Evolutionary conservation across 2,113 vertebrate species (phyloP).

Genomic region (Cynocephalus volans): DNA sequence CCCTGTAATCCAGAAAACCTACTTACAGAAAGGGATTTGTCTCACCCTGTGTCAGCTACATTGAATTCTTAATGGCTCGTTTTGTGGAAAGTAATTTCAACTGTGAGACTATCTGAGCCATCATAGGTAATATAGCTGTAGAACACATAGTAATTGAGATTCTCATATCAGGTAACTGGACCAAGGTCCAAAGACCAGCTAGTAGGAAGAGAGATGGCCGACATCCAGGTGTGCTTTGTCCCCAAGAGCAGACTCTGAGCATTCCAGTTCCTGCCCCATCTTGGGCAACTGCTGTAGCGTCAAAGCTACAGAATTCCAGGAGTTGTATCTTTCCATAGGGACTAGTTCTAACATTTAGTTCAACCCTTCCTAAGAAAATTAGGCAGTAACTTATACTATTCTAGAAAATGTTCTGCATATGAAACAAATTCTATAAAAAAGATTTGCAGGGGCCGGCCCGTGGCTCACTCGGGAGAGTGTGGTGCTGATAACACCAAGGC

Average conservation of each 20-base stretch:
- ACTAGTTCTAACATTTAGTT: neutral
- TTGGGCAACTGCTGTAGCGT: neutral
- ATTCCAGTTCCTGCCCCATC: neutral
- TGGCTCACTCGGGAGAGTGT: no score
- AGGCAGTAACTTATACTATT: neutral
- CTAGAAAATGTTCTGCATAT: neutral
- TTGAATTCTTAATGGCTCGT: slow-evolving; percentile 90
- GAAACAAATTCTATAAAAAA: neutral
- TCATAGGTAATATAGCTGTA: slow-evolving; percentile 89
- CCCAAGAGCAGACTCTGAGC: neutral
- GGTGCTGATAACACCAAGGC: no score
- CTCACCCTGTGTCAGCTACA: slow-evolving; percentile 83
- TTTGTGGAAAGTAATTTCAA: slow-evolving; percentile 86
- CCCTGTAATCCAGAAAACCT: slow-evolving; percentile 70
- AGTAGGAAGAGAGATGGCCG: neutral
- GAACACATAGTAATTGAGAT: slow-evolving; percentile 66
- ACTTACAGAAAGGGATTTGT: slow-evolving; percentile 72
- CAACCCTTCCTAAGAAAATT: neutral
- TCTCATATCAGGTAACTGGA: slow-evolving; percentile 41
- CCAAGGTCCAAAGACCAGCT: slow-evolving; percentile 39
- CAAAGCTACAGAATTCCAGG: neutral
- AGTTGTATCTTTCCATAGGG: neutral
- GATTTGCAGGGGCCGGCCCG: no score
- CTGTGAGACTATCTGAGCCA: slow-evolving; percentile 89
- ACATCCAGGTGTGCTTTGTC: slow-evolving; percentile 23